Base-by-base conservation (phyloP, 2,113 vertebrate species). In the Steatornis caripensis region DNA sequence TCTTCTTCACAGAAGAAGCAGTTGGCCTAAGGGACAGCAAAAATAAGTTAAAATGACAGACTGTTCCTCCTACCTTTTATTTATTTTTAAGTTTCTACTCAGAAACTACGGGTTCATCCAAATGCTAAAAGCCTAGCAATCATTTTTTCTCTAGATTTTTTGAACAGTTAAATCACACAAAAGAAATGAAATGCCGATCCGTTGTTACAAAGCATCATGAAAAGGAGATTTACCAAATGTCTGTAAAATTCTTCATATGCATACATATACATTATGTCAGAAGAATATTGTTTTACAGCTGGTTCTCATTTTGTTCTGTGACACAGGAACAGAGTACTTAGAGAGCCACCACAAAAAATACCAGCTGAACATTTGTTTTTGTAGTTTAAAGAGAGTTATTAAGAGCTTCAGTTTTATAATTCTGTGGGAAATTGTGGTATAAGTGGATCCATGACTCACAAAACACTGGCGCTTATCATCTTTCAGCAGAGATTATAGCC, bases 401-500 rank as follows among this genome's bases (percentile, higher is more conserved):
- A 94, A 94, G 94, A 91, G 72, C 39, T 82, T 93, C 76, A 22
- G 55, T 61, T 94, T 91, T 80, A 60, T 92, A 92, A 95, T 95
- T 94, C 81, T 93, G 68, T 96, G 92, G 97, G 95, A 96, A 97
- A 96, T 95, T 88, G 93, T 92, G 89, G 93, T 94, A 80, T 89
- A 90, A 95, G 81, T 92, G 91, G 90, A 84, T 92, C 82, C 79
- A 87, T 95, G 96, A 97, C 81, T 97, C 96, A 92, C 84, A 66
- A 79, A 95, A 84, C 62, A 34, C 26, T 48, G 75, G 68, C 91
- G 81, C 92, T 97, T 95, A 88, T 93, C 71, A 41, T 97, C 92
- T 96, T 90, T 89, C 78, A 82, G 83, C 9, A 3, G 51, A 87
- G 95, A 96, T 95, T 87, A 72, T 51, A 82, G 91, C 55, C 72